These are phyloP conservation scores for Simalia tracyae DNA, from an alignment of 2,797 vertebrate species.

Conservation along the genomic window DNA sequence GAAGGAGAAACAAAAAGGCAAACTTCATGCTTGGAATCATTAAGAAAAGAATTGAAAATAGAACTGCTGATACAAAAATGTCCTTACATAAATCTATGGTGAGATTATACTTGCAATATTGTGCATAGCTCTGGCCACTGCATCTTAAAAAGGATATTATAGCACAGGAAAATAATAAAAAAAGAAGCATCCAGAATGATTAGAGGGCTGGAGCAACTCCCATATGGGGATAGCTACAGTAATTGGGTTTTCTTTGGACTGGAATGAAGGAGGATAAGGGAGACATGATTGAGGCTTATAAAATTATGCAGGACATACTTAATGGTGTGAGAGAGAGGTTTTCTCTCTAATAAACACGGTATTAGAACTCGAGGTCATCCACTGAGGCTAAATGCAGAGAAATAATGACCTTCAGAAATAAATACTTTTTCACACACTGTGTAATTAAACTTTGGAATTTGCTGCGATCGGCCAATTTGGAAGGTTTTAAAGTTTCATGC, in stretches of 20 bases:
- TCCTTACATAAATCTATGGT: background rate
- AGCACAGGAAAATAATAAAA: background rate
- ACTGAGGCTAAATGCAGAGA: background rate
- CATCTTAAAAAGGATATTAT: background rate
- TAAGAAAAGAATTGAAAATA: background rate
- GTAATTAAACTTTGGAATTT: background rate
- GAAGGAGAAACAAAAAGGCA: background rate
- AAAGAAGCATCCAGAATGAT: background rate
- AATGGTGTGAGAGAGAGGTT: background rate
- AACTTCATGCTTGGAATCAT: background rate
- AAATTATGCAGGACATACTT: background rate
- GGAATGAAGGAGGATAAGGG: background rate
- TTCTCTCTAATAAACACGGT: background rate
- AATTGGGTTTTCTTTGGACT: background rate
- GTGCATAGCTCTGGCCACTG: background rate
- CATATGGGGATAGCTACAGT: background rate
- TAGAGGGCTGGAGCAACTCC: background rate
- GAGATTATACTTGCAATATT: background rate
- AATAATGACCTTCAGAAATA: background rate
- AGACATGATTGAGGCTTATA: background rate
- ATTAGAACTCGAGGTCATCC: background rate
- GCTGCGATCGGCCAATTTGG: background rate
- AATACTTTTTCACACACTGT: background rate
- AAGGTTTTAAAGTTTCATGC: background rate
- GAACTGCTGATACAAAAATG: background rate